phyloP scores from a whole-genome alignment of 2,797 vertebrate genomes.

The Percopsis omiscomaycus region DNA sequence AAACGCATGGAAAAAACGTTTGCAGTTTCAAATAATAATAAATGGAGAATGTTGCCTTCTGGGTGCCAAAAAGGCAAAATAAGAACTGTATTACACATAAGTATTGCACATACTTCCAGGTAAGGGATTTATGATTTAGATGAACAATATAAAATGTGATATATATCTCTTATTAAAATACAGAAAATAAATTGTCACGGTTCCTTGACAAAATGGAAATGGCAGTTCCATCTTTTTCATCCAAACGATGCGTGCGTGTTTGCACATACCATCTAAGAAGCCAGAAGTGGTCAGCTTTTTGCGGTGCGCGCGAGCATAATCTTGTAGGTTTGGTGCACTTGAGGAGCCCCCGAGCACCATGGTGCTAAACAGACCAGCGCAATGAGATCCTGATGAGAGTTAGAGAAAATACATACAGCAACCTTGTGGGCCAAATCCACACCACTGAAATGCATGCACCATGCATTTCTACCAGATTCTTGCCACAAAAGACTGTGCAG shows the following conservation, averaged over 20 bases:
- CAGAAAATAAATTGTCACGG: slow-evolving; percentile 48
- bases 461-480: slow-evolving; percentile 79
- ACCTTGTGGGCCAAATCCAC: slow-evolving; percentile 84
- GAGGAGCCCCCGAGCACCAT: slow-evolving; percentile 92
- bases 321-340: slow-evolving; percentile 94
- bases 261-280: slow-evolving; percentile 95
- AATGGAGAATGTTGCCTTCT: background rate
- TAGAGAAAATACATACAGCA: slow-evolving; percentile 91
- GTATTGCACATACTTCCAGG: background rate
- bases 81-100: background rate
- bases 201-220: slow-evolving; percentile 45
- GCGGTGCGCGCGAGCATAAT: slow-evolving; percentile 93
- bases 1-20: background rate
- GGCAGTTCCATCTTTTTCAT: slow-evolving; percentile 33
- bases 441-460: slow-evolving; percentile 82
- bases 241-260: slow-evolving; percentile 76
- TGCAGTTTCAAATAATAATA: background rate
- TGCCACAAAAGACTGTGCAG: slow-evolving; percentile 81
- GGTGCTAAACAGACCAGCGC: slow-evolving; percentile 92
- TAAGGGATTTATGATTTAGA: background rate
- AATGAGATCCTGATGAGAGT: slow-evolving; percentile 93
- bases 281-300: slow-evolving; percentile 93
- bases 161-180: slow-evolving; percentile 14
- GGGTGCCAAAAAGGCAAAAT: background rate
- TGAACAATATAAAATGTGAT: background rate